These are phyloP conservation scores for Drosophila paulistorum DNA, from an alignment of 1,140 invertebrate genomes.

Conservation along the genomic window DNA sequence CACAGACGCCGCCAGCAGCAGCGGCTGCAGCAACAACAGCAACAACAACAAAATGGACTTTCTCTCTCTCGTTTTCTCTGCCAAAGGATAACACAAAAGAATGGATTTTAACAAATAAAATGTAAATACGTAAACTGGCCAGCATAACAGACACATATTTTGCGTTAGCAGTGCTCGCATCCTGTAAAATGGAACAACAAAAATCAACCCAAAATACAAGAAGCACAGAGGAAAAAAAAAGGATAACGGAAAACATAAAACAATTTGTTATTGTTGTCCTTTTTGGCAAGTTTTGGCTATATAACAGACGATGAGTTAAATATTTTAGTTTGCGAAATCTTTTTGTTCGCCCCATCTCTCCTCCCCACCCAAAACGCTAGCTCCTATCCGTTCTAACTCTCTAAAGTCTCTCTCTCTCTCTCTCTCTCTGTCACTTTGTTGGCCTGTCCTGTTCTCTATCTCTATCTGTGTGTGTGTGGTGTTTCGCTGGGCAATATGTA, in stretches of 20 bases:
- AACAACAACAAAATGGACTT: constrained; percentile 36
- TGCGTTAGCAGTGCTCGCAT: constrained; percentile 71
- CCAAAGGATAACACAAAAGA: constrained; percentile 5
- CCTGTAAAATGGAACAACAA: constrained; percentile 34
- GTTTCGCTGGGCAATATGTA: constrained; percentile 65
- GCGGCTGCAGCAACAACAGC: constrained; percentile 31
- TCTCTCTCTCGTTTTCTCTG: neutral
- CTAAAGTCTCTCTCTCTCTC: neutral
- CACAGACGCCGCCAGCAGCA: constrained; percentile 43
- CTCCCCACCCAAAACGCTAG: constrained; percentile 40
- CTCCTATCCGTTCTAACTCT: neutral
- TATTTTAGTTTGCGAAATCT: constrained; percentile 70
- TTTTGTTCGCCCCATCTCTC: constrained; percentile 60
- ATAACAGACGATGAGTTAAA: constrained; percentile 65
- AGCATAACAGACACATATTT: constrained; percentile 82
- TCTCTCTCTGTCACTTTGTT: constrained; percentile 12
- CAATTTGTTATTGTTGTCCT: constrained; percentile 65
- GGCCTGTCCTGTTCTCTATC: constrained; percentile 18
- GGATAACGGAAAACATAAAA: constrained; percentile 71
- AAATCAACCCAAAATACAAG: neutral
- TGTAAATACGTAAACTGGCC: constrained; percentile 55
- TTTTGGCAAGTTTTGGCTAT: constrained; percentile 36
- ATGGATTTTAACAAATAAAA: constrained; percentile 68
- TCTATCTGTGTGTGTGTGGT: constrained; percentile 11
- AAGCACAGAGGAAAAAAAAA: constrained; percentile 45